Conservation (phyloP, 2,113 vertebrate genomes). For the Ancistrus triradiatus region DNA sequence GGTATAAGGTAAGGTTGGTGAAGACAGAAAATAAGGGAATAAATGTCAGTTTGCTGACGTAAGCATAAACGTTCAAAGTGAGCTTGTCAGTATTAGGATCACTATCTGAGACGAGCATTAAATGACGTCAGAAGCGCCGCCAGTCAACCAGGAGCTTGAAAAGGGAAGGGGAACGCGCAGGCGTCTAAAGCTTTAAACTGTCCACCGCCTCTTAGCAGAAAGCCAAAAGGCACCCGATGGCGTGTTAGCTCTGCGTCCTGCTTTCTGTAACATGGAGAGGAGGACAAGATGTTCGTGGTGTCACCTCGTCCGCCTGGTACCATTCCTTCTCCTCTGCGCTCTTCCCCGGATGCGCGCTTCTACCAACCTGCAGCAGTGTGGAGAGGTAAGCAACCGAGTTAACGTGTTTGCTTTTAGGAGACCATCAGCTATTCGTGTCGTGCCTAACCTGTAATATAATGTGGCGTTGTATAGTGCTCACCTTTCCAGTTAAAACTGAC, state of each 20-base stretch:
- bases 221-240: slow-evolving; percentile 6
- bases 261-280: slow-evolving; percentile 30
- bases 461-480: no score
- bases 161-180: slow-evolving; percentile 1
- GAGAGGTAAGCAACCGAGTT: slow-evolving; percentile 33
- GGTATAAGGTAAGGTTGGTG: no score
- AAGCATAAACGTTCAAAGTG: no score
- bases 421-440: no score
- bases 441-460: neutral
- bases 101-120: neutral
- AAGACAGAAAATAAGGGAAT: no score
- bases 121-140: slow-evolving; percentile 35
- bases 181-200: neutral
- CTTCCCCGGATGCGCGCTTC: slow-evolving; percentile 17
- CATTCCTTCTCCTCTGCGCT: slow-evolving; percentile 31
- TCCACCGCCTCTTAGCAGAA: neutral
- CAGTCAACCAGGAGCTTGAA: slow-evolving; percentile 18
- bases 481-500: no score
- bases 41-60: no score
- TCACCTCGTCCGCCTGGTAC: slow-evolving; percentile 22
- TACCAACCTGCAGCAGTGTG: slow-evolving; percentile 30
- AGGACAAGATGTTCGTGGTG: slow-evolving; percentile 8
- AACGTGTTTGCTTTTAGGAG: no score
- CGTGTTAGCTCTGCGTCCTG: neutral
- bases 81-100: neutral